These are phyloP conservation scores for Megaceryle maxima DNA, from an alignment of 2,113 vertebrate genomes.

Conservation along the genomic window DNA sequence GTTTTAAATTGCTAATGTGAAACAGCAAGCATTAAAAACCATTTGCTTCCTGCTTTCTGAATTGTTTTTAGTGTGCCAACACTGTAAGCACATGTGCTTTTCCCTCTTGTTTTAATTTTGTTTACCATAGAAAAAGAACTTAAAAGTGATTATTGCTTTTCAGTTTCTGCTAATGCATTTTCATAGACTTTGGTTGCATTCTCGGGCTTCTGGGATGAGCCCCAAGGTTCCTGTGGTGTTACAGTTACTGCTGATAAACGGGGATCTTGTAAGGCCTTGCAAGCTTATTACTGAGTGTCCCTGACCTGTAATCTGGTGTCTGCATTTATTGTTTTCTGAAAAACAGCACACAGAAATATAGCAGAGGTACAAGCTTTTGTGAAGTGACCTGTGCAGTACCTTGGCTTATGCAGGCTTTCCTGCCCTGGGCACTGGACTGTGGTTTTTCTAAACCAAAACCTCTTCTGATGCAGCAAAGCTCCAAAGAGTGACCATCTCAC, in stretches of 20 bases:
- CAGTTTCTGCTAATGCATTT: background rate
- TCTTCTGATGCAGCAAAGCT: background rate
- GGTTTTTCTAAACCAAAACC: background rate
- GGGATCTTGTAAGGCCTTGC: background rate
- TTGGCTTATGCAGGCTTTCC: background rate
- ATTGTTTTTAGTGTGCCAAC: background rate
- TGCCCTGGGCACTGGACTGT: background rate
- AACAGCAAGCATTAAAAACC: background rate
- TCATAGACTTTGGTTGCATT: background rate
- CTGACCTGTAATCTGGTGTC: background rate
- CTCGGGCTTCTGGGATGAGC: background rate
- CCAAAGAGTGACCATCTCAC: background rate
- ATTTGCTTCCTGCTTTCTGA: background rate
- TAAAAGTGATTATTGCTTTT: background rate
- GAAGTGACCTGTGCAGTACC: accelerated
- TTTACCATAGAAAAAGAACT: background rate
- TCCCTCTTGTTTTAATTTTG: background rate
- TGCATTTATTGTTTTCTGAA: background rate
- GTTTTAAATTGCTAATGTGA: background rate
- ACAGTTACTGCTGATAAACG: background rate
- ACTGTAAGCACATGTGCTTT: background rate
- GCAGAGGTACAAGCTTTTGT: background rate
- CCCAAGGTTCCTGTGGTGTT: background rate
- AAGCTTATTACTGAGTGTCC: background rate
- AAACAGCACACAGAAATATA: background rate